Evolutionary conservation across 1,140 invertebrate genomes (phyloP).

Genomic region (Heliothis subflexa): DNA sequence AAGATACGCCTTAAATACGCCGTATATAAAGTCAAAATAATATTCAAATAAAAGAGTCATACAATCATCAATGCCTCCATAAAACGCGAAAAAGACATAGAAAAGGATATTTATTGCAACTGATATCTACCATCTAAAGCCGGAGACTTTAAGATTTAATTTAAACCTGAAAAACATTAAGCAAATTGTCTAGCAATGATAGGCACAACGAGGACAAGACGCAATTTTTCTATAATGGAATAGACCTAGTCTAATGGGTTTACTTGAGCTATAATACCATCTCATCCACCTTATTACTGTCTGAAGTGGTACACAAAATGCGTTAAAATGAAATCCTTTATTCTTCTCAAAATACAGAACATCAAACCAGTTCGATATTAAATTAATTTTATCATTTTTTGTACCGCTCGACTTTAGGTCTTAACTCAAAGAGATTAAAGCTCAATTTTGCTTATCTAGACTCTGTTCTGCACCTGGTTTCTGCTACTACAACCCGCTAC

Average conservation of each 20-base stretch:
- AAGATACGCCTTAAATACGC: too few species aligned
- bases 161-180: too few species aligned
- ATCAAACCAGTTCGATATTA: not conserved
- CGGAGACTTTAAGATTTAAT: too few species aligned
- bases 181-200: not conserved
- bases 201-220: not conserved
- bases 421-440: not conserved
- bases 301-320: not conserved
- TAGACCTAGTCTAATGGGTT: not conserved
- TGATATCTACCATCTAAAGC: too few species aligned
- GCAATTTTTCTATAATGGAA: not conserved
- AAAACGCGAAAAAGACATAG: too few species aligned
- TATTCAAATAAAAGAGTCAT: too few species aligned
- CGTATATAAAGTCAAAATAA: too few species aligned
- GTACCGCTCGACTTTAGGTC: conserved; percentile 1
- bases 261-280: not conserved
- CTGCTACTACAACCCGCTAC: conserved; percentile 20
- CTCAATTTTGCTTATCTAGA: not conserved
- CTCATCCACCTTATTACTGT: not conserved
- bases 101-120: too few species aligned
- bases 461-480: not conserved
- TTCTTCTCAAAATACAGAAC: not conserved
- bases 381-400: not conserved
- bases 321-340: not conserved
- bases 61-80: too few species aligned